A percentile compares a stretch with the other conserved stretches of the same genome.
phyloP scores from a whole-genome alignment of 2,797 vertebrate genomes.

The Vultur gryphus region DNA sequence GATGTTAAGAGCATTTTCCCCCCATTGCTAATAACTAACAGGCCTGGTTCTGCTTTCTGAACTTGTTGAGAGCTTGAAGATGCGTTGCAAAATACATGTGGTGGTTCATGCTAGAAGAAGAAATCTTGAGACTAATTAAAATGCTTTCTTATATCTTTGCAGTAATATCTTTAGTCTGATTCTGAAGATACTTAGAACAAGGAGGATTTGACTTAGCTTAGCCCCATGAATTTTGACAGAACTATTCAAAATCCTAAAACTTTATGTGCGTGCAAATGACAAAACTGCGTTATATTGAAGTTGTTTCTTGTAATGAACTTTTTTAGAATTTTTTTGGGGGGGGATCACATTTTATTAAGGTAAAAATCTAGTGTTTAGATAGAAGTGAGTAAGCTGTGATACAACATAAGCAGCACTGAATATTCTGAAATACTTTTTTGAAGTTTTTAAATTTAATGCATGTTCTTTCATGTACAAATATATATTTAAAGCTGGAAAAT shows the following conservation, averaged over 20 bases:
- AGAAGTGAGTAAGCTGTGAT: background rate
- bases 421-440: background rate
- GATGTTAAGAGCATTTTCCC: background rate
- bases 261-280: background rate
- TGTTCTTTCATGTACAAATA: conserved; percentile 44
- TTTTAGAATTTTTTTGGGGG: background rate
- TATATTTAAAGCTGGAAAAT: conserved; percentile 87
- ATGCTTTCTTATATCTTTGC: background rate
- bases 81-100: background rate
- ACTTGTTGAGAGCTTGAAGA: background rate
- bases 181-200: background rate
- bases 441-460: background rate
- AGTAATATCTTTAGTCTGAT: background rate
- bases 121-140: background rate
- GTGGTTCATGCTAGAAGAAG: background rate
- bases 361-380: background rate
- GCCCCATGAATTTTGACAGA: background rate
- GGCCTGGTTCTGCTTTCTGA: conserved; percentile 8
- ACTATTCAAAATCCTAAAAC: background rate
- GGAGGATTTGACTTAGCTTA: background rate
- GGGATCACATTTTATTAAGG: background rate
- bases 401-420: background rate
- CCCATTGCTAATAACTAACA: background rate
- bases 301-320: background rate
- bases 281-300: background rate